phyloP scores from a whole-genome alignment of 2,113 vertebrate species.

The Chauna torquata region DNA sequence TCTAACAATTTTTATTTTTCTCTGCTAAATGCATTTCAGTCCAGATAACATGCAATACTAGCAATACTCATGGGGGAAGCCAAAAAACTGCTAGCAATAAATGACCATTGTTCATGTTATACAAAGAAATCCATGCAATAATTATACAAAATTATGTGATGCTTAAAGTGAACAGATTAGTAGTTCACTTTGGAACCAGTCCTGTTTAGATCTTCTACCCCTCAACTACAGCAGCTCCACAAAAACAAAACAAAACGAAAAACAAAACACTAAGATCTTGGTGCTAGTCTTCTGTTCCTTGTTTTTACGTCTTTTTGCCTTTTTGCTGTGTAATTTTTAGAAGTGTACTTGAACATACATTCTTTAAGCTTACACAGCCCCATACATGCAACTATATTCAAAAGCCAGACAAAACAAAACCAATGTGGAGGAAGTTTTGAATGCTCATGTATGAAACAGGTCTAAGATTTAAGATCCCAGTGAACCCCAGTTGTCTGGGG shows the following conservation, averaged over 20 bases:
- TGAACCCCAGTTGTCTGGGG: neutral
- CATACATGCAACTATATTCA: neutral
- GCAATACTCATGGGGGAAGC: neutral
- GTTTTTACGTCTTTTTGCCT: neutral
- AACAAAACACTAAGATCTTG: neutral
- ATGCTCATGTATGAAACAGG: neutral
- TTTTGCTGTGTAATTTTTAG: neutral
- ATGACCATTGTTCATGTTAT: neutral
- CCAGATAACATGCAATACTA: neutral
- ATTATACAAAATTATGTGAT: neutral
- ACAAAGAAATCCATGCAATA: neutral
- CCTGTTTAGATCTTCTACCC: neutral
- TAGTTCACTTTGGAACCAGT: neutral
- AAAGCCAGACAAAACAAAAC: neutral
- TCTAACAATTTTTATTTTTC: neutral
- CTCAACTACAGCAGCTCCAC: neutral
- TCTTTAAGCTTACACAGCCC: neutral
- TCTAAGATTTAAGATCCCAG: neutral
- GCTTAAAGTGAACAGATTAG: neutral
- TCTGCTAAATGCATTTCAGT: neutral
- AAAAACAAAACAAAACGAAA: neutral
- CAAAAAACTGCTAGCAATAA: neutral
- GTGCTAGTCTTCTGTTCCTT: neutral
- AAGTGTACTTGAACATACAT: neutral
- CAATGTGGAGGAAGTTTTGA: fast-evolving